Evolutionary conservation across 2,113 vertebrate species (phyloP), one percentile per base, ranked within the genome.

Genomic region (Lota lota): DNA sequence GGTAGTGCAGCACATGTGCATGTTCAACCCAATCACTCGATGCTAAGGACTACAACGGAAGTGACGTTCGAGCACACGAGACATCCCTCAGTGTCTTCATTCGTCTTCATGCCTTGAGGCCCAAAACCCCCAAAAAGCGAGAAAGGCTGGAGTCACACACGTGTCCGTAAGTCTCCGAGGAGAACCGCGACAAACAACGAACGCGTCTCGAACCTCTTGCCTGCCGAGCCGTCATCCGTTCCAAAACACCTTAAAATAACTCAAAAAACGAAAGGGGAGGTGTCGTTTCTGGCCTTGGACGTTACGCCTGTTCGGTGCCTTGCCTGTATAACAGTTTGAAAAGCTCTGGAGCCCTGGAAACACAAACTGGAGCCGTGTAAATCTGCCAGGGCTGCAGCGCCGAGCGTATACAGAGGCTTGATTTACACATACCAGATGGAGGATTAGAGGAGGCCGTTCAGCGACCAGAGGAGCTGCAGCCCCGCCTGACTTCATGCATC

Each of bases 351-450:
- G 82, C 74, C 81, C 68, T 67, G 73, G 85, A 88, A 88, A 88
- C 74, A 79, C 87, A 87, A 89, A 84, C 87, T 86, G 20, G 75
- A 15, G 68, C 65, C 63, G 83, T 84, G 85, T 91, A 91, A 92
- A 92, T 92, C 90, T 90, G 88, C 85, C 87, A 90, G 85, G 74
- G 77, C 74, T 73, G 78, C 80, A 73, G 77, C 77, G 87, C 76
- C 84, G 83, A 92, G 84, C 85, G 74, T 87, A 85, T 85, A 89
- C 86, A 88, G 80, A 88, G 82, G 76, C 79, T 74, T 91, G 89
- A 92, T 92, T 92, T 92, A 92, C 87, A 86, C 84, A 68, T 85
- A 89, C 88, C 90, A 92, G 89, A 90, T 92, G 90, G 82, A 70
- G 84, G 84, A 86, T 85, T 88, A 85, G 72, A 80, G 83, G 73